These are phyloP conservation scores for Megaustenia siamemsis DNA, from an alignment of 2,888 invertebrate genomes.

Conservation along the genomic window DNA sequence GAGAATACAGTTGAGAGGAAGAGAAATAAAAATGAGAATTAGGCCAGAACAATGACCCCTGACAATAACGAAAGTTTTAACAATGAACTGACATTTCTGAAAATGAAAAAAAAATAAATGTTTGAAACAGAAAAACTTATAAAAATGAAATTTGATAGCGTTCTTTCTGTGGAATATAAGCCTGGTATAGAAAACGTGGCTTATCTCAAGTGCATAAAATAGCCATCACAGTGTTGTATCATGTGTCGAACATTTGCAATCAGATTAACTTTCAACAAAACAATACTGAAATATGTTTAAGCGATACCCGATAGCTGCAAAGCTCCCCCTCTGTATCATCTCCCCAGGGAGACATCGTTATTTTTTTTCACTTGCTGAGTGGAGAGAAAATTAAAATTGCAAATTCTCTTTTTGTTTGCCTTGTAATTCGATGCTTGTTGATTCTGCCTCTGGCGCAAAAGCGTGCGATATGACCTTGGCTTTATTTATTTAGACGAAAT, in stretches of 20 bases:
- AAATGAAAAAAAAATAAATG: too few relatives aligned
- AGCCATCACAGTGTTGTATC: not conserved
- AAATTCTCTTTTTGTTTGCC: not conserved
- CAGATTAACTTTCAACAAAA: constrained; percentile 7
- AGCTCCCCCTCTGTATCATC: not conserved
- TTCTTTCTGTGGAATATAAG: too few relatives aligned
- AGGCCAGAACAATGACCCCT: too few relatives aligned
- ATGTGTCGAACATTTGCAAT: not conserved
- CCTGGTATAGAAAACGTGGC: not conserved
- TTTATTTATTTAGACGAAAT: not conserved
- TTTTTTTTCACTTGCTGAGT: not conserved
- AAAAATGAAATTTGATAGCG: too few relatives aligned
- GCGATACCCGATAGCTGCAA: not conserved
- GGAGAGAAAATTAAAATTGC: not conserved
- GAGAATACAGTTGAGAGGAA: too few relatives aligned
- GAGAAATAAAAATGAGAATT: too few relatives aligned
- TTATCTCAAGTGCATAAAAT: not conserved
- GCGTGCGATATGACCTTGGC: not conserved
- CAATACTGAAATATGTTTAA: not conserved
- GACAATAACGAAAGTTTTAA: too few relatives aligned
- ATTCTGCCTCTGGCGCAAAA: not conserved
- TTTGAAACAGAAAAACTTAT: too few relatives aligned
- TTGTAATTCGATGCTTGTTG: constrained; percentile 15
- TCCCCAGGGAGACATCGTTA: not conserved
- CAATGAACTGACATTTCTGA: too few relatives aligned